Conservation (phyloP, 1,140 invertebrate genomes). For the Scaptomyza montana region DNA sequence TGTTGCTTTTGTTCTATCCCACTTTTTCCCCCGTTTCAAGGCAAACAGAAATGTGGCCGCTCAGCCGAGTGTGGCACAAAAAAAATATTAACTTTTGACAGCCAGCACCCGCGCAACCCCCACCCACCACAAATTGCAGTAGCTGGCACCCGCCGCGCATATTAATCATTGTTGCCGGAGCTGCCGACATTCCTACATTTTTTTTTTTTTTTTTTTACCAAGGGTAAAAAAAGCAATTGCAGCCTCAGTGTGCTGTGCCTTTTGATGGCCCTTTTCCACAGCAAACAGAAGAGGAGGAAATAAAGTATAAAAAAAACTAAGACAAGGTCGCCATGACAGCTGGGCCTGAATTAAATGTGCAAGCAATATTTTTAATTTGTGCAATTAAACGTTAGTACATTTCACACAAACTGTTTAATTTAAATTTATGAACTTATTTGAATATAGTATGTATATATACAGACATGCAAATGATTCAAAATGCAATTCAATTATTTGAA, state of each 20-base stretch:
- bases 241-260: constrained; percentile 39
- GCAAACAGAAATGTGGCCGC: constrained; percentile 37
- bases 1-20: constrained; percentile 21
- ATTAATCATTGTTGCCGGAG: constrained; percentile 68
- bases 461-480: neutral
- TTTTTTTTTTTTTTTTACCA: constrained; percentile 33
- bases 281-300: neutral
- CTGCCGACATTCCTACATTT: constrained; percentile 33
- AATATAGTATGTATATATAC: neutral
- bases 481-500: constrained; percentile 4
- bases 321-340: constrained; percentile 66
- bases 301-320: constrained; percentile 34
- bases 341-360: constrained; percentile 48
- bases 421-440: constrained; percentile 1
- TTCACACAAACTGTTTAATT: neutral
- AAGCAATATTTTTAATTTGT: constrained; percentile 32
- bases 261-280: constrained; percentile 54
- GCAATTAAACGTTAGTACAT: constrained; percentile 28
- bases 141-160: constrained; percentile 58
- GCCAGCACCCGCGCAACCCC: neutral
- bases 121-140: neutral
- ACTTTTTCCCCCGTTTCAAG: constrained; percentile 1
- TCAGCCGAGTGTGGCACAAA: constrained; percentile 27
- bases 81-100: constrained; percentile 79
- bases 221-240: constrained; percentile 52